phyloP scores from a whole-genome alignment of 2,888 invertebrate genomes.

The Sinopyrophorus schimmeli region DNA sequence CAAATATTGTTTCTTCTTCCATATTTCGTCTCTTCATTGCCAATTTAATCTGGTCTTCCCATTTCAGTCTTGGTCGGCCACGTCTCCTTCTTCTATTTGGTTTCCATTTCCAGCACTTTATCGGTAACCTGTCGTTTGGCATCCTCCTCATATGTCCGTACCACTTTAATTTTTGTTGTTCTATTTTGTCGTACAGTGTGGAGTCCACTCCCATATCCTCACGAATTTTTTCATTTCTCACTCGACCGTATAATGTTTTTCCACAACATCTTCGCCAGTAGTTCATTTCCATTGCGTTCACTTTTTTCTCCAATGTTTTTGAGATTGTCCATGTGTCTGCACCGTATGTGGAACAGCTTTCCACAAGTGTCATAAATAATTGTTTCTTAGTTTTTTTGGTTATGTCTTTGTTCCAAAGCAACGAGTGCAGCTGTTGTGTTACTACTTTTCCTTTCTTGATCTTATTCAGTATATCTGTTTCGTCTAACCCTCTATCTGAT shows the following conservation, averaged over 20 bases:
- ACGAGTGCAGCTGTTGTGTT: not conserved
- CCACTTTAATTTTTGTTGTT: not conserved
- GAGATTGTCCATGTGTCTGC: not conserved
- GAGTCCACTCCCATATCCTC: not conserved
- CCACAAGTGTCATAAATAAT: not conserved
- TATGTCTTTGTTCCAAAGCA: slow-evolving; percentile 1
- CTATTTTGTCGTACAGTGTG: not conserved
- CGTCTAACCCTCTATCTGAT: not conserved
- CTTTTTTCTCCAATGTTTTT: not conserved
- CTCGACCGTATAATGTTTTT: no score
- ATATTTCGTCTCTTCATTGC: no score
- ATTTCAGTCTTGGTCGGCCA: no score
- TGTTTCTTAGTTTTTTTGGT: not conserved
- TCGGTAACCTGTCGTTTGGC: not conserved
- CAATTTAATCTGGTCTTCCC: no score
- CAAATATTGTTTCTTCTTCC: no score
- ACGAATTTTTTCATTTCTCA: not conserved
- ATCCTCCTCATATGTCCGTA: not conserved
- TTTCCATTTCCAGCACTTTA: not conserved
- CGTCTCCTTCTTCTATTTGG: not conserved
- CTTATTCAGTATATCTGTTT: not conserved
- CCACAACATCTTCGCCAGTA: not conserved
- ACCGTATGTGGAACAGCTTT: not conserved
- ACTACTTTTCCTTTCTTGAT: not conserved
- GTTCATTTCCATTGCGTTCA: not conserved